Conservation (phyloP, 2,797 vertebrate species). For the Danio choprae region DNA sequence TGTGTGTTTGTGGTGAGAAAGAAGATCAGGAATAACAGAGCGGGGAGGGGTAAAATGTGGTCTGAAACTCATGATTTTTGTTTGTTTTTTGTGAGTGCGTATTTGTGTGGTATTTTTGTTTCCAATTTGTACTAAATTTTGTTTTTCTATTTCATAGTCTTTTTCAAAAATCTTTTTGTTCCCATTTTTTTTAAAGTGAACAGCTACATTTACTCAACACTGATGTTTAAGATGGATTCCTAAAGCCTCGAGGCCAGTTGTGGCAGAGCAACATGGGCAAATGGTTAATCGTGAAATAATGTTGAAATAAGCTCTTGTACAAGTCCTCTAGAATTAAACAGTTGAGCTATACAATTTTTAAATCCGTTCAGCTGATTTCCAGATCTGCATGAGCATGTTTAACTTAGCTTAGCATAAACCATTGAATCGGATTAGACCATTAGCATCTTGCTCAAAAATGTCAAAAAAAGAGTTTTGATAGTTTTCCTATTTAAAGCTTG, state of each 20-base stretch:
- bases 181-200: constrained; percentile 29
- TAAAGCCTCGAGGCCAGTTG: neutral
- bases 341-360: too few relatives aligned
- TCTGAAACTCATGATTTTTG: constrained; percentile 46
- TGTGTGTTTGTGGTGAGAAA: constrained; percentile 18
- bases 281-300: constrained; percentile 24
- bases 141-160: constrained; percentile 16
- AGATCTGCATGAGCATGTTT: too few relatives aligned
- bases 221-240: neutral
- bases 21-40: constrained; percentile 29
- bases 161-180: constrained; percentile 24
- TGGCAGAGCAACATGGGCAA: neutral
- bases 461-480: too few relatives aligned
- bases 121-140: constrained; percentile 13
- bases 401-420: too few relatives aligned
- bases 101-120: constrained; percentile 47
- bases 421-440: too few relatives aligned
- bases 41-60: constrained; percentile 50
- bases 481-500: too few relatives aligned
- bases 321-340: too few relatives aligned
- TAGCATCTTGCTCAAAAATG: too few relatives aligned
- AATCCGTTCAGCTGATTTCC: too few relatives aligned
- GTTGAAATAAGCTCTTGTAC: too few relatives aligned
- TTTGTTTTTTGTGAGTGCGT: constrained; percentile 25
- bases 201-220: neutral